Evolutionary conservation across 2,797 vertebrate genomes (phyloP).

Genomic region (Alfaro cultratus): DNA sequence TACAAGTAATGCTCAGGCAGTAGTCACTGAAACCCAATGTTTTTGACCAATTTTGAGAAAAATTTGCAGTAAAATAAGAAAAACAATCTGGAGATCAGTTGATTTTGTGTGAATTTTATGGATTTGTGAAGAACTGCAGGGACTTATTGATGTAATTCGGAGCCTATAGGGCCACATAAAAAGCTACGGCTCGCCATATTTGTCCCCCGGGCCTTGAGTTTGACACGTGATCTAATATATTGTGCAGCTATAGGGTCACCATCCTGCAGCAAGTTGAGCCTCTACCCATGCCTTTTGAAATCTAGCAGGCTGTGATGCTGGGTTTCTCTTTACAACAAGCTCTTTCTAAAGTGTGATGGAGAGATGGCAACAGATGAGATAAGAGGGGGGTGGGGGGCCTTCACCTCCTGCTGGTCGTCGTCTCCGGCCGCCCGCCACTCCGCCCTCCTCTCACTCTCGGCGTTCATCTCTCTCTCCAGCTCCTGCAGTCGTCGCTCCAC

Average conservation of each 20-base stretch:
- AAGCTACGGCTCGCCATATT: too few relatives aligned
- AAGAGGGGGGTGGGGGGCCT: slow-evolving; percentile 14
- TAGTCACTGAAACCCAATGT: too few relatives aligned
- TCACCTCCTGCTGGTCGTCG: slow-evolving; percentile 88
- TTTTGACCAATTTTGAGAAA: too few relatives aligned
- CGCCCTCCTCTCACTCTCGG: slow-evolving; percentile 77
- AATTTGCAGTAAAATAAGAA: too few relatives aligned
- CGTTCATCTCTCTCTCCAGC: slow-evolving; percentile 86
- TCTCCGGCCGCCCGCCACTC: slow-evolving; percentile 81
- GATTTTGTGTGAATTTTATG: too few relatives aligned
- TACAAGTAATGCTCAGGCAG: too few relatives aligned
- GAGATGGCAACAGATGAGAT: slow-evolving; percentile 27
- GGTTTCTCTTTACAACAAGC: neutral
- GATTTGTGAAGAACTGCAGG: neutral
- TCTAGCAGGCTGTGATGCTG: neutral
- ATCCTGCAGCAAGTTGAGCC: neutral
- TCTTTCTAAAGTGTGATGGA: slow-evolving; percentile 11
- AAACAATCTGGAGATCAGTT: too few relatives aligned
- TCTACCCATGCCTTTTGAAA: neutral
- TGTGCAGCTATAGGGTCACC: neutral
- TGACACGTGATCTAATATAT: too few relatives aligned
- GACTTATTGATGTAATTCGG: too few relatives aligned
- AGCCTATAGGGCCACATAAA: too few relatives aligned
- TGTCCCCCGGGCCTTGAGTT: neutral
- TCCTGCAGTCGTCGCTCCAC: slow-evolving; percentile 90